These are phyloP conservation scores for Noturus placidus DNA, from an alignment of 2,113 vertebrate species.

Conservation along the genomic window DNA sequence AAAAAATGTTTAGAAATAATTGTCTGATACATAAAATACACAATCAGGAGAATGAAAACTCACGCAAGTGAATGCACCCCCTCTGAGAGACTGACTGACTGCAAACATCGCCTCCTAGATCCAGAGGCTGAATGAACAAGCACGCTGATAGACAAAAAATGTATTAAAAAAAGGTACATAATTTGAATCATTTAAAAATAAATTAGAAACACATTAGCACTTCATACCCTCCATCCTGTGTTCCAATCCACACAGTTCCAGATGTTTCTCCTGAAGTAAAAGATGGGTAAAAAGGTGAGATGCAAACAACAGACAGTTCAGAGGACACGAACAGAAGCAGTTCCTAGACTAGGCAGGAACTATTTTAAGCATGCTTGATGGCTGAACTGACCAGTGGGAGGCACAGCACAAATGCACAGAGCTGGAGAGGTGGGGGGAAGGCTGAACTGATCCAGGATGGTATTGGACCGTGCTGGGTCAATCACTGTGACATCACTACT, in stretches of 20 bases:
- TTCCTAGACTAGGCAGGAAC: not conserved
- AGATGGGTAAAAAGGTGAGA: not conserved
- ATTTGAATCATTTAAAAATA: not conserved
- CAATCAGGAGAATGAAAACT: slow-evolving; percentile 46
- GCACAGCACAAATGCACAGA: slow-evolving; percentile 76
- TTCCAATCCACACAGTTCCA: slow-evolving; percentile 78
- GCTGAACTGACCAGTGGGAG: slow-evolving; percentile 71
- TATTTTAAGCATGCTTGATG: not conserved
- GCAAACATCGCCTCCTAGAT: slow-evolving; percentile 65
- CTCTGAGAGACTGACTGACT: slow-evolving; percentile 69
- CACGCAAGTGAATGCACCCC: slow-evolving; percentile 75
- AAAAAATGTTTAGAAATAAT: not conserved
- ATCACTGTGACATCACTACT: slow-evolving; percentile 76
- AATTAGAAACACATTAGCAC: not conserved
- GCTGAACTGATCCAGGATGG: slow-evolving; percentile 76
- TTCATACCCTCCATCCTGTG: slow-evolving; percentile 76
- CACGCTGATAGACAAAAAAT: slow-evolving; percentile 58
- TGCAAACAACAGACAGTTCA: not conserved
- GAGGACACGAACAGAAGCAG: not conserved
- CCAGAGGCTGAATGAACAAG: slow-evolving; percentile 69
- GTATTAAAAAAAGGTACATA: not conserved
- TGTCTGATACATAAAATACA: not conserved
- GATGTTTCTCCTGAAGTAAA: slow-evolving; percentile 63
- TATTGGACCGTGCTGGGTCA: slow-evolving; percentile 76
- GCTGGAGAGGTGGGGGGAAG: slow-evolving; percentile 76